These are phyloP conservation scores for Tapirus indicus DNA, from an alignment of 2,797 vertebrate genomes.

Conservation along the genomic window DNA sequence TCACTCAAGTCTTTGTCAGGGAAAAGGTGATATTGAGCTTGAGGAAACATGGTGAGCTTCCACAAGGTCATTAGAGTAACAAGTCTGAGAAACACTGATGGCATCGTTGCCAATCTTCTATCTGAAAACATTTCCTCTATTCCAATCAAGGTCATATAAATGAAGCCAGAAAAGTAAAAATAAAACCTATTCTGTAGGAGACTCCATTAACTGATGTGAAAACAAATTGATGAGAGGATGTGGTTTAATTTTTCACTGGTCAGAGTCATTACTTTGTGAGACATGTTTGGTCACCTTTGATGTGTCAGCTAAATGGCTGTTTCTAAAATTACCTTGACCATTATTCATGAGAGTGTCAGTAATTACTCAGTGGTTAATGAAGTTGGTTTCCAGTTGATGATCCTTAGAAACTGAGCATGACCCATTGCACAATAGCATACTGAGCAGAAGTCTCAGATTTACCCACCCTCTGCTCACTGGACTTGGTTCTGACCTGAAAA, in stretches of 20 bases:
- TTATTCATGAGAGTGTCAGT: constrained; percentile 76
- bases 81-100: constrained; percentile 33
- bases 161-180: constrained; percentile 77
- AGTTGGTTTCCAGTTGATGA: constrained; percentile 76
- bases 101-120: not conserved
- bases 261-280: constrained; percentile 77
- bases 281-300: constrained; percentile 80
- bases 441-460: constrained; percentile 40
- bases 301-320: constrained; percentile 82
- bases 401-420: constrained; percentile 52
- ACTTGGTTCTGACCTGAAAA: not conserved
- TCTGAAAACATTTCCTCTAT: constrained; percentile 46
- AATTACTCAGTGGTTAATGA: constrained; percentile 80
- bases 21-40: not conserved
- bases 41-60: not conserved
- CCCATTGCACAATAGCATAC: not conserved
- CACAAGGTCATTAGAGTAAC: constrained; percentile 27
- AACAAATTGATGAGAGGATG: constrained; percentile 78
- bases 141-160: constrained; percentile 72
- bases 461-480: not conserved
- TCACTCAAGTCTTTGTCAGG: not conserved
- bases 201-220: constrained; percentile 78
- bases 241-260: constrained; percentile 82
- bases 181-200: constrained; percentile 66
- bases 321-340: constrained; percentile 81